A percentile compares a stretch with the other conserved stretches of the same genome.
phyloP scores from a whole-genome alignment of 2,888 invertebrate species.

The Melanchra persicariae region DNA sequence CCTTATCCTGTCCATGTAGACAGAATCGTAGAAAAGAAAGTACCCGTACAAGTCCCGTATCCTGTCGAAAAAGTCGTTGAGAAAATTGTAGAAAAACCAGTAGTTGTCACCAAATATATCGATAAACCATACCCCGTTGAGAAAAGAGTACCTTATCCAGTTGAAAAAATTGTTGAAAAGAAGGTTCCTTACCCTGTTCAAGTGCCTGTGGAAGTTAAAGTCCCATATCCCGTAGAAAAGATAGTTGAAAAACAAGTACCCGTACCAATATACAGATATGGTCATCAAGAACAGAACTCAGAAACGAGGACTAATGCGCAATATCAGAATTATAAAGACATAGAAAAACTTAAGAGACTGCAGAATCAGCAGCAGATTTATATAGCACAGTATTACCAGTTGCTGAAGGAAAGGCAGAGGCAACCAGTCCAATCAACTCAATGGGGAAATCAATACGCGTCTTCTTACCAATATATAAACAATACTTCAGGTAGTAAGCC shows the following conservation, averaged over 20 bases:
- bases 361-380: slow-evolving; percentile 50
- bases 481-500: slow-evolving; percentile 67
- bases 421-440: slow-evolving; percentile 70
- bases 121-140: slow-evolving; percentile 88
- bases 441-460: slow-evolving; percentile 85
- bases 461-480: slow-evolving; percentile 82
- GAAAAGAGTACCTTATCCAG: slow-evolving; percentile 84
- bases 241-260: slow-evolving; percentile 85
- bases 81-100: slow-evolving; percentile 91
- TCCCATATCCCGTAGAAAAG: slow-evolving; percentile 85
- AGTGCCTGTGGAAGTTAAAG: slow-evolving; percentile 88
- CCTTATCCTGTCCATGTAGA: slow-evolving; percentile 86
- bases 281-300: slow-evolving; percentile 43
- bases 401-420: slow-evolving; percentile 59
- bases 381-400: slow-evolving; percentile 63
- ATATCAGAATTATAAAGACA: slow-evolving; percentile 60
- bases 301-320: slow-evolving; percentile 64
- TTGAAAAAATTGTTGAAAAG: slow-evolving; percentile 89
- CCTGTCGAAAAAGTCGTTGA: slow-evolving; percentile 88
- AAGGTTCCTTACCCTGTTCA: slow-evolving; percentile 90
- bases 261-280: slow-evolving; percentile 64
- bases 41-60: slow-evolving; percentile 84
- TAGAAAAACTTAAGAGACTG: slow-evolving; percentile 43
- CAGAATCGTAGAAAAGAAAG: slow-evolving; percentile 87
- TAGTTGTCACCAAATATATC: slow-evolving; percentile 85